Evolutionary conservation across 2,888 invertebrate genomes (phyloP).

Genomic region (Drosophila stalkeri): DNA sequence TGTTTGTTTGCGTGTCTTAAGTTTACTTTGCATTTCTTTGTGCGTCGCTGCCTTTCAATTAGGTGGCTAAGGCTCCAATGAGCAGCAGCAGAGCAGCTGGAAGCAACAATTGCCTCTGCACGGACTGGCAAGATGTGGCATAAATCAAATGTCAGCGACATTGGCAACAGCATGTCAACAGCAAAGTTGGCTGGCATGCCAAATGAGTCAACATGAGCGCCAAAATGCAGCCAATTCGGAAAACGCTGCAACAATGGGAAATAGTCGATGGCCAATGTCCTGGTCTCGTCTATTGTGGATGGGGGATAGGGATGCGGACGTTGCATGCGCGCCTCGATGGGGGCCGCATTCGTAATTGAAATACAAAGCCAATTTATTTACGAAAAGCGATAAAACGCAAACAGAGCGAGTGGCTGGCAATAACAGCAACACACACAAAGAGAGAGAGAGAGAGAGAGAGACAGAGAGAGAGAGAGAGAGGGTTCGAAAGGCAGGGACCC

Average conservation of each 20-base stretch:
- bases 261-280: slow-evolving; percentile 2
- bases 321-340: slow-evolving; percentile 17
- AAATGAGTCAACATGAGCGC: slow-evolving; percentile 26
- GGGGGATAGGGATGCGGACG: background rate
- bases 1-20: slow-evolving; percentile 59
- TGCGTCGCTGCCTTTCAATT: slow-evolving; percentile 71
- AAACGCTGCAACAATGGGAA: slow-evolving; percentile 15
- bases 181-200: slow-evolving; percentile 27
- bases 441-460: too few species aligned
- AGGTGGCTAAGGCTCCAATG: slow-evolving; percentile 23
- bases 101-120: slow-evolving; percentile 2
- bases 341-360: slow-evolving; percentile 66
- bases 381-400: slow-evolving; percentile 66
- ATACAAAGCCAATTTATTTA: slow-evolving; percentile 76
- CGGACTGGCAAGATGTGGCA: slow-evolving; percentile 9
- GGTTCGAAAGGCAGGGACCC: background rate
- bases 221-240: slow-evolving; percentile 38
- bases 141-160: slow-evolving; percentile 38
- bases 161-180: slow-evolving; percentile 41
- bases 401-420: slow-evolving; percentile 39
- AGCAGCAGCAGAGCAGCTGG: background rate
- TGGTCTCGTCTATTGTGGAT: slow-evolving; percentile 7
- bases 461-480: background rate
- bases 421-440: slow-evolving; percentile 12
- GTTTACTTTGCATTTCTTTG: slow-evolving; percentile 56